phyloP scores from a whole-genome alignment of 2,113 vertebrate genomes.

The Nannospalax galili region DNA sequence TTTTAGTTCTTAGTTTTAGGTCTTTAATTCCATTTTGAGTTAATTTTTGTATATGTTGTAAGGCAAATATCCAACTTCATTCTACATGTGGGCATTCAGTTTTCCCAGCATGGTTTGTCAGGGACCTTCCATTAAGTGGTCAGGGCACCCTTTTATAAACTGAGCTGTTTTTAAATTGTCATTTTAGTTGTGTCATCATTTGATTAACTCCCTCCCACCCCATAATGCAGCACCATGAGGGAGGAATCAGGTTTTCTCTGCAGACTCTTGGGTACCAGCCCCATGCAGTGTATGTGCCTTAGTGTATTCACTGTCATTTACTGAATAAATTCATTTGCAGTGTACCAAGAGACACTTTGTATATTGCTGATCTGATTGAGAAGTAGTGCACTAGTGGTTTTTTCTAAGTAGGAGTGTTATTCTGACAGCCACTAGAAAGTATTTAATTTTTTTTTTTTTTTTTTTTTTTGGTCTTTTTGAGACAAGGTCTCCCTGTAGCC shows the following conservation, averaged over 20 bases:
- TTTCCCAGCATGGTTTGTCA: background rate
- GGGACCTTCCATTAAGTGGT: background rate
- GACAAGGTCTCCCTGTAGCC: too few relatives aligned
- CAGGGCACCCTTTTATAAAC: background rate
- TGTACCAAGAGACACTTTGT: background rate
- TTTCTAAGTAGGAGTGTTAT: too few relatives aligned
- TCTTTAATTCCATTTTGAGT: background rate
- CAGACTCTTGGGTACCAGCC: background rate
- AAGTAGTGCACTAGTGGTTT: background rate
- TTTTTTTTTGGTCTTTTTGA: too few relatives aligned
- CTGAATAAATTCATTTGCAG: background rate
- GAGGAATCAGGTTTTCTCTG: background rate
- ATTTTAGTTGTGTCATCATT: background rate
- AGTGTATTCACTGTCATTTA: background rate
- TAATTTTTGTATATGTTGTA: background rate
- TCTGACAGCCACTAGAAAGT: background rate
- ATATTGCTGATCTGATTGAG: background rate
- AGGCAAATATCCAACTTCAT: too few relatives aligned
- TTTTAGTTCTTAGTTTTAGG: background rate
- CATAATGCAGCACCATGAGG: too few relatives aligned
- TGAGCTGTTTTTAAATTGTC: constrained; percentile 3
- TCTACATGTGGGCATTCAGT: background rate
- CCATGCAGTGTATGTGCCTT: background rate
- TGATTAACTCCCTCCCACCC: background rate
- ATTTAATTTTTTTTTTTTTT: too few relatives aligned